A percentile compares a stretch with the other conserved stretches of the same genome.
Conservation (phyloP, 2,797 vertebrate genomes). For the Scolopax rusticola region DNA sequence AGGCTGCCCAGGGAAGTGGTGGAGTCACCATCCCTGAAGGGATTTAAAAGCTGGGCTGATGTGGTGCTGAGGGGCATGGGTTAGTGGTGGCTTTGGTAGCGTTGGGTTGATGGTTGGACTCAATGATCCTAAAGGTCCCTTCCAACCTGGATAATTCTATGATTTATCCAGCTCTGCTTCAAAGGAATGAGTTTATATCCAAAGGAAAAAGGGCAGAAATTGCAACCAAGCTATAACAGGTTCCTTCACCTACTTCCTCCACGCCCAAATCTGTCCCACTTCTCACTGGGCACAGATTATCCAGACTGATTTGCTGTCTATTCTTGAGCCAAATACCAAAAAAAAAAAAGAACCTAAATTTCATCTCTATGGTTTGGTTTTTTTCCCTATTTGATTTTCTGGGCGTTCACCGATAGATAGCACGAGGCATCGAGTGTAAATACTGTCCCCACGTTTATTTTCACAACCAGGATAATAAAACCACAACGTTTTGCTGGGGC, state of each 20-base stretch:
- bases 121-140: too few species aligned
- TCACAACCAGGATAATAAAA: background rate
- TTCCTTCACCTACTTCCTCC: background rate
- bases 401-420: background rate
- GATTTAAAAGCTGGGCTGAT: too few species aligned
- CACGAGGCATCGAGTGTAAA: background rate
- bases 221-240: background rate
- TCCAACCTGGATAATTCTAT: too few species aligned
- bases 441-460: background rate
- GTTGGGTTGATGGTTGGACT: too few species aligned
- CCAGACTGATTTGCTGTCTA: background rate
- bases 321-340: background rate
- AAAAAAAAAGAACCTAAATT: background rate
- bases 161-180: background rate
- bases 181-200: background rate
- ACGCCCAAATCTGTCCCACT: fast-evolving
- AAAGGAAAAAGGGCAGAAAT: background rate
- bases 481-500: background rate
- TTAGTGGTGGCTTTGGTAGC: too few species aligned
- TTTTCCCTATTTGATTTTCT: background rate
- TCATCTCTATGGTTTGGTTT: background rate
- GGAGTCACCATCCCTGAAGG: too few species aligned
- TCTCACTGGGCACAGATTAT: background rate
- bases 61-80: too few species aligned
- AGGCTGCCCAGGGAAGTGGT: too few species aligned